phyloP scores from a whole-genome alignment of 1,140 invertebrate genomes.

The Bursaphelenchus mucronatus region DNA sequence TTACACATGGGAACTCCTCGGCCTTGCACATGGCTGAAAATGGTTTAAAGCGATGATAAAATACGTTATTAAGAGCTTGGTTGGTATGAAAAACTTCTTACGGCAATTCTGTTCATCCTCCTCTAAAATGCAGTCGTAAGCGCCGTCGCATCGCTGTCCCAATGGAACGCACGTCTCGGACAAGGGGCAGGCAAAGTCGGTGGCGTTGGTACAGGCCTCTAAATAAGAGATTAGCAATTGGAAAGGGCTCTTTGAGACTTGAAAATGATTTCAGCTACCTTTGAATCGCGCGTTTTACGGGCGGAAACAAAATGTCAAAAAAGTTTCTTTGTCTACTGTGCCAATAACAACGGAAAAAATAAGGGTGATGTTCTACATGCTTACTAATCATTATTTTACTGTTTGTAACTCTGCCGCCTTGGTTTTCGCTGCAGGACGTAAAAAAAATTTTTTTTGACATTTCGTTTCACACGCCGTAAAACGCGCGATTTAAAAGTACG shows the following conservation, averaged over 20 bases:
- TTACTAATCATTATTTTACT: too few species aligned
- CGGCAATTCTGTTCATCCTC: slow-evolving; percentile 61
- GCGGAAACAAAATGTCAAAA: too few species aligned
- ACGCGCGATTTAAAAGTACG: not conserved
- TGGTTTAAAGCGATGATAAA: slow-evolving; percentile 8
- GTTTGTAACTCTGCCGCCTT: too few species aligned
- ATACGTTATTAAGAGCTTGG: not conserved
- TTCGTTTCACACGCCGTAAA: too few species aligned
- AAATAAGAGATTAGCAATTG: not conserved
- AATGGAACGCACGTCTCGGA: slow-evolving; percentile 53
- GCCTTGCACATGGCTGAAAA: slow-evolving; percentile 54
- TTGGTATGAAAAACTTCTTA: slow-evolving; percentile 29
- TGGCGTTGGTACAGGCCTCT: slow-evolving; percentile 49
- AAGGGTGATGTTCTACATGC: too few species aligned
- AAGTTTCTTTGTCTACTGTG: too few species aligned
- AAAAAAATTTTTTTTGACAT: too few species aligned
- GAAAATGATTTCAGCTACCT: not conserved
- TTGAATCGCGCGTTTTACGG: too few species aligned
- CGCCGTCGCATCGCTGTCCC: slow-evolving; percentile 53
- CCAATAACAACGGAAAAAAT: too few species aligned
- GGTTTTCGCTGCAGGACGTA: too few species aligned
- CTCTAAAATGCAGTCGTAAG: slow-evolving; percentile 58
- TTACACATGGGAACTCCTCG: slow-evolving; percentile 55
- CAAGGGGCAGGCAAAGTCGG: slow-evolving; percentile 52
- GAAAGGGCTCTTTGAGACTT: not conserved